phyloP scores from a whole-genome alignment of 2,797 vertebrate species.

The Enteromius trimaculatus region DNA sequence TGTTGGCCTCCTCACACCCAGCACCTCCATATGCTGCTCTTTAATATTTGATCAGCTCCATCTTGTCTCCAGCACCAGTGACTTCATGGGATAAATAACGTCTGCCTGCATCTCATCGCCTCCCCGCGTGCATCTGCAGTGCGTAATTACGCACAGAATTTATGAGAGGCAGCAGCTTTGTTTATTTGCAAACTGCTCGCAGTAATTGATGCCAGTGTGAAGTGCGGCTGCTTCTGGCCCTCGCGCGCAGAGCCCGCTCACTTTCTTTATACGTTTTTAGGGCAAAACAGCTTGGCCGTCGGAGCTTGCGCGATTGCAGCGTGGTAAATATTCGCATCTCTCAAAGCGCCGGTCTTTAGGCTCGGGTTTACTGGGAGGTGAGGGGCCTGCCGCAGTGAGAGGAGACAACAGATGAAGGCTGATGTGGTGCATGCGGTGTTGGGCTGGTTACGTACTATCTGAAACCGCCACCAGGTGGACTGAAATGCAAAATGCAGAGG shows the following conservation, averaged over 20 bases:
- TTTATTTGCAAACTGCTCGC: constrained; percentile 79
- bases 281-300: constrained; percentile 10
- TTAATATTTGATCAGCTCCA: constrained; percentile 90
- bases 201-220: constrained; percentile 77
- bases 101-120: constrained; percentile 76
- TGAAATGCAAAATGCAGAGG: background rate
- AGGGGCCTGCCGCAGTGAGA: background rate
- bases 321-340: constrained; percentile 22
- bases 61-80: constrained; percentile 82
- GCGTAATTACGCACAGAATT: constrained; percentile 85
- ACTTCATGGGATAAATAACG: constrained; percentile 88
- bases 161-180: constrained; percentile 80
- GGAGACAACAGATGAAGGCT: background rate
- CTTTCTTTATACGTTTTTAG: constrained; percentile 20
- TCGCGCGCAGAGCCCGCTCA: constrained; percentile 9
- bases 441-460: background rate
- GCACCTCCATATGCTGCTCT: constrained; percentile 79
- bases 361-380: background rate
- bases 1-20: constrained; percentile 69
- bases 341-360: background rate
- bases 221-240: constrained; percentile 28
- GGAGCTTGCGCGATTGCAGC: background rate
- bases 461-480: background rate
- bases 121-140: constrained; percentile 79
- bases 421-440: constrained; percentile 2